These are phyloP conservation scores for Drosophila arawakana DNA, from an alignment of 1,140 invertebrate species.

Conservation along the genomic window DNA sequence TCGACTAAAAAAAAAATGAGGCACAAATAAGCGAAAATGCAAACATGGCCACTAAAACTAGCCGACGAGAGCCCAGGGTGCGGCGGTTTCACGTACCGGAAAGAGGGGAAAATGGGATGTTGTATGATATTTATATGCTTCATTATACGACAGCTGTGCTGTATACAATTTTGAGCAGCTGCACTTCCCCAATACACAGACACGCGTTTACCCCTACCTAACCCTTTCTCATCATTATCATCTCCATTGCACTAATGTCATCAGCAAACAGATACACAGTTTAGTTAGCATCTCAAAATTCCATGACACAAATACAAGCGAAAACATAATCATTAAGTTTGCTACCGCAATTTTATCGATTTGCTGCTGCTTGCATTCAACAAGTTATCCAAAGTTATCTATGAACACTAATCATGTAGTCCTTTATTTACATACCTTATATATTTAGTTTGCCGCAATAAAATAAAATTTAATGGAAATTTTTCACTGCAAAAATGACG, in stretches of 20 bases:
- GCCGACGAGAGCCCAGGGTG: slow-evolving; percentile 7
- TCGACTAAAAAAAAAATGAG: slow-evolving; percentile 25
- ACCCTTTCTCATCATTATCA: slow-evolving; percentile 45
- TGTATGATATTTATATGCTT: slow-evolving; percentile 67
- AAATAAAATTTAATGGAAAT: not conserved
- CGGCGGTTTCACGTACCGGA: not conserved
- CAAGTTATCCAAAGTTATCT: slow-evolving; percentile 24
- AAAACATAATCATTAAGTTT: slow-evolving; percentile 33
- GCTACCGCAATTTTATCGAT: slow-evolving; percentile 25
- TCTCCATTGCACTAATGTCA: not conserved
- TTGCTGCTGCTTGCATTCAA: slow-evolving; percentile 14
- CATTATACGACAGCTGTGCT: slow-evolving; percentile 51
- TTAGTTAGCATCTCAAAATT: slow-evolving; percentile 48
- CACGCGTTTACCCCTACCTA: slow-evolving; percentile 4
- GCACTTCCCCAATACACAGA: slow-evolving; percentile 34
- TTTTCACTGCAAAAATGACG: slow-evolving; percentile 32
- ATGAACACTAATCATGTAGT: not conserved
- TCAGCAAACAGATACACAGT: slow-evolving; percentile 26
- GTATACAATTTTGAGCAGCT: slow-evolving; percentile 66
- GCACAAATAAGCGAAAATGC: slow-evolving; percentile 36
- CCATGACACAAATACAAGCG: slow-evolving; percentile 49
- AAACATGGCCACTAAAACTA: slow-evolving; percentile 49
- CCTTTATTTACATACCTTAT: slow-evolving; percentile 24
- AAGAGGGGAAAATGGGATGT: slow-evolving; percentile 35
- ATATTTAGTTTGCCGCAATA: not conserved